These are phyloP conservation scores for Egretta garzetta DNA, from an alignment of 2,113 vertebrate genomes.

Conservation along the genomic window DNA sequence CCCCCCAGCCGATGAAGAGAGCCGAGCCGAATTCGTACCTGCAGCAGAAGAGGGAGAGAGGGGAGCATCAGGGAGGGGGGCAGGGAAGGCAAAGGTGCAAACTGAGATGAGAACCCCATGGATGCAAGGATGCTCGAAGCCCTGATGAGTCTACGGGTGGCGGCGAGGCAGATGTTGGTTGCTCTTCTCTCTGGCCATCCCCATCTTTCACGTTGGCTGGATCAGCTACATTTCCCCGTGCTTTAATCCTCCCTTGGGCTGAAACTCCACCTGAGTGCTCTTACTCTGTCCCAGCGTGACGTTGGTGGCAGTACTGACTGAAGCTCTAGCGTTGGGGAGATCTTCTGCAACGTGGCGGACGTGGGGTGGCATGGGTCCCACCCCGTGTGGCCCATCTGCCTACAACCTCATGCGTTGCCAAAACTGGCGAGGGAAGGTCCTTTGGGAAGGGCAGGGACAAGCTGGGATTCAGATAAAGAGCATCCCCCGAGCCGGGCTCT, in stretches of 20 bases:
- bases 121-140: not conserved
- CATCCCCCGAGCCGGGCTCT: not conserved
- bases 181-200: not conserved
- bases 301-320: accelerated
- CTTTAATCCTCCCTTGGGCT: not conserved
- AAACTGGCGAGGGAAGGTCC: not conserved
- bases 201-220: not conserved
- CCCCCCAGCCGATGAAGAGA: conserved; percentile 93
- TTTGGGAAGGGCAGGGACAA: not conserved
- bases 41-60: not conserved
- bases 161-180: not conserved
- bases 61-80: not conserved
- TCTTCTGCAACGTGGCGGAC: not conserved
- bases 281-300: not conserved
- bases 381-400: accelerated
- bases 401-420: accelerated
- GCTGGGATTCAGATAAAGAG: not conserved
- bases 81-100: not conserved
- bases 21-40: conserved; percentile 96
- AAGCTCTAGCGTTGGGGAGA: not conserved
- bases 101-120: accelerated
- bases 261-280: not conserved
- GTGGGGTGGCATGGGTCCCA: not conserved
- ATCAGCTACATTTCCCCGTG: not conserved
- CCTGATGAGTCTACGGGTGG: accelerated